Evolutionary conservation across 2,113 vertebrate genomes (phyloP), one percentile per base, ranked within the genome.

Genomic region (Silurus asotus): DNA sequence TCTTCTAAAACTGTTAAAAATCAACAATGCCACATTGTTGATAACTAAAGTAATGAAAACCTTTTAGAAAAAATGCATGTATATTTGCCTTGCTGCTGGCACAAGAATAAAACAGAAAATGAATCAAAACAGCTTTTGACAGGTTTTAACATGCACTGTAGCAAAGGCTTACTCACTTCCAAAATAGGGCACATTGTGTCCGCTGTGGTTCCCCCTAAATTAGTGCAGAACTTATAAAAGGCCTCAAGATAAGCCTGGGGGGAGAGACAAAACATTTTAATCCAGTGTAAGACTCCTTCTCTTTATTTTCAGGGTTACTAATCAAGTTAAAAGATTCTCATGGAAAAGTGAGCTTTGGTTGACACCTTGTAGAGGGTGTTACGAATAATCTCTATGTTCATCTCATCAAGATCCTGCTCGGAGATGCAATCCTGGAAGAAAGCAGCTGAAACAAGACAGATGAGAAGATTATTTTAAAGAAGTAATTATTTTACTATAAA

Each of bases 361-460:
- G 9, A 86, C 45, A 99, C 98, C 98, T 99, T 99, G 91, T 99
- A 99, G 6, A 99, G 96, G 0, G 98, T 99, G 91, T 99, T 99
- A 82, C 98, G 96, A 88, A 99, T 99, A 15, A 99, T 99, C 94
- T 99, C 98, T 0, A 99, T 99, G 92, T 99, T 99, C 98, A 99
- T 99, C 94, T 99, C 98, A 89, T 99, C 98, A 83, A 99, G 94
- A 91, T 99, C 98, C 93, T 99, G 98, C 88, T 99, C 98, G 80
- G 98, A 99, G 92, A 99, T 99, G 93, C 98, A 99, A 91, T 99
- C 98, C 93, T 99, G 98, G 93, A 99, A 99, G 92, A 99, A 99
- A 7, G 98, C 97, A 91, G 98, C 98, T 99, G 94, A 25, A 89
- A 91, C 4, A 85, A 64, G 77, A 88, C 14, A 10, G 58, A 20